phyloP scores from a whole-genome alignment of 2,888 invertebrate genomes.

The Melanostoma mellinum region DNA sequence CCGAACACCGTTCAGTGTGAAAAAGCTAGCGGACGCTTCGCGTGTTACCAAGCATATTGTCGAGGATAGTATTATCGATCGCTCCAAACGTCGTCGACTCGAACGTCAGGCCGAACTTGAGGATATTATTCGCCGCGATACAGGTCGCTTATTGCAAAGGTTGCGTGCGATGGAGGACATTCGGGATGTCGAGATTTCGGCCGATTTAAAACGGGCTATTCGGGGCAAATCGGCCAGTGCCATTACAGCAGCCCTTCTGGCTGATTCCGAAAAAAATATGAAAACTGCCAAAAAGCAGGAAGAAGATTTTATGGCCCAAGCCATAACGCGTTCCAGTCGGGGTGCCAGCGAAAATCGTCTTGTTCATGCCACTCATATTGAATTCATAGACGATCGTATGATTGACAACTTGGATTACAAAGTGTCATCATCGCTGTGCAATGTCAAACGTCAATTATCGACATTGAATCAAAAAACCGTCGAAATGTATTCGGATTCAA shows the following conservation, averaged over 20 bases:
- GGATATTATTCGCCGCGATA: conserved; percentile 83
- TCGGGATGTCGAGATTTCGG: conserved; percentile 82
- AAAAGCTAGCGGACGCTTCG: conserved; percentile 83
- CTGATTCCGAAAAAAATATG: conserved; percentile 83
- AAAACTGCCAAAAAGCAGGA: conserved; percentile 78
- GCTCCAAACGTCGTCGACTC: conserved; percentile 81
- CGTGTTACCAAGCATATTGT: conserved; percentile 82
- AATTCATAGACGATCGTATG: conserved; percentile 80
- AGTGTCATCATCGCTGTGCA: conserved; percentile 80
- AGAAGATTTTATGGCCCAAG: conserved; percentile 78
- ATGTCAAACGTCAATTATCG: conserved; percentile 81
- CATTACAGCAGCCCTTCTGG: conserved; percentile 86
- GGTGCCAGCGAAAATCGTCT: conserved; percentile 77
- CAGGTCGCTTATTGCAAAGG: conserved; percentile 78
- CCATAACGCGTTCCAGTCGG: conserved; percentile 78
- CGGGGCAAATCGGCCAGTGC: conserved; percentile 90
- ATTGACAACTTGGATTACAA: conserved; percentile 81
- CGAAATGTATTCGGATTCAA: conserved; percentile 81
- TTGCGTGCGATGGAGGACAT: conserved; percentile 82
- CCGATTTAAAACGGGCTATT: conserved; percentile 83
- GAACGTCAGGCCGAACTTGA: conserved; percentile 84
- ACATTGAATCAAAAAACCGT: conserved; percentile 80
- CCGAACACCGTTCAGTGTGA: conserved; percentile 82
- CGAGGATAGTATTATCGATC: conserved; percentile 82
- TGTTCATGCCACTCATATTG: conserved; percentile 79